Base-by-base conservation (phyloP, 2,888 invertebrate genomes). In the Trissolcus brochymenae region DNA sequence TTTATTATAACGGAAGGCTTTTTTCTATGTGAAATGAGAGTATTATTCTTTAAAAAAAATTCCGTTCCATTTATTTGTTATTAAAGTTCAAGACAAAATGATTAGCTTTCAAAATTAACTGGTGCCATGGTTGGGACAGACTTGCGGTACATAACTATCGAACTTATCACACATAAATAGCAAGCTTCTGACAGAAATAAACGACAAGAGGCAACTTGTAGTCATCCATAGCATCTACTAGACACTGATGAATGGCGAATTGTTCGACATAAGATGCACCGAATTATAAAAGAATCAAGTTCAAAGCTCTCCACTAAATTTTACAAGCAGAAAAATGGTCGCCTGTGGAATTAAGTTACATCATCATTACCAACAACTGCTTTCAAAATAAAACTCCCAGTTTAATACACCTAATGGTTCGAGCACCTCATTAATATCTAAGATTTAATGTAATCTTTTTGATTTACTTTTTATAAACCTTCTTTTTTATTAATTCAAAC, bases 161-260 rank as follows among this genome's bases (percentile, higher is more conserved):
- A 61, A 61, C 60, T 61, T 40, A 40, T 61, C 19, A 51, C 40
- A n/a, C 40, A 61, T 41, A 54, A 51, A 54, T 64, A 51, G 21
- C 21, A 54, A 64, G 46, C 19, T 16, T 62, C 29, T 64, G 55
- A 29, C 43, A 43, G 19, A 64, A 51, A 55, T 55, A 41, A 64
- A 64, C 46, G 54, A 55, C 25, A 46, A 16, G 35, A 41, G 17
- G 17, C 43, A 64, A 65, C 59, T 67, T 67, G 29, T 67, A 59
- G 16, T 40, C 19, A 56, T 65, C 55, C 43, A 49, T 67, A 53
- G 49, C 43, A 59, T 67, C 53, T 67, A 11, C 43, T 11, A 16
- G 59, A 59, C 59, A 56, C 53, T 67, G 67, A 67, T 67, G 29
- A 53, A 67, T 43, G 67, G 59, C 51, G 43, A 49, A 56, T 57